phyloP scores from a whole-genome alignment of 2,888 invertebrate species.

The Drosophila neutralis region DNA sequence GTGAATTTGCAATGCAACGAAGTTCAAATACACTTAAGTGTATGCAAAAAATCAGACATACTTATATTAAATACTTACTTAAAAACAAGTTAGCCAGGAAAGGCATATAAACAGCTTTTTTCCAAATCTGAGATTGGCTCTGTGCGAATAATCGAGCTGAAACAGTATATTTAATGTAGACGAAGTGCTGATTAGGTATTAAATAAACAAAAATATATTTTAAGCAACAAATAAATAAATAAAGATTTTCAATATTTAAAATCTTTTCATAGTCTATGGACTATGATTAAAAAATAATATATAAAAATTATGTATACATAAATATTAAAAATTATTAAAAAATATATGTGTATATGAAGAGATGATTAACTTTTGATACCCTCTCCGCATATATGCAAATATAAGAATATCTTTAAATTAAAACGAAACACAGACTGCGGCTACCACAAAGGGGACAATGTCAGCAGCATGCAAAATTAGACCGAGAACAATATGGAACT shows the following conservation, averaged over 20 bases:
- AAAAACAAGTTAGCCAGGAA: background rate
- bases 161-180: background rate
- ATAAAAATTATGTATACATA: background rate
- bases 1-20: background rate
- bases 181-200: background rate
- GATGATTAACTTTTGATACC: background rate
- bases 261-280: background rate
- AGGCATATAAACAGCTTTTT: background rate
- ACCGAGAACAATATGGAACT: constrained; percentile 19
- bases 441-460: constrained; percentile 36
- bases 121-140: background rate
- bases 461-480: constrained; percentile 43
- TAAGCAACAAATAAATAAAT: background rate
- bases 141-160: background rate
- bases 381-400: background rate
- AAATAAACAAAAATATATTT: background rate
- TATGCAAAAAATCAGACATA: background rate
- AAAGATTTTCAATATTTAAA: background rate
- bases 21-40: constrained; percentile 25
- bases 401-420: constrained; percentile 38
- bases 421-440: constrained; percentile 27
- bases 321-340: background rate
- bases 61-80: too few species aligned
- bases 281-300: background rate
- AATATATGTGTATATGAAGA: background rate